Base-by-base conservation (phyloP, 1,140 invertebrate species). In the Paraescarpia echinospica region DNA sequence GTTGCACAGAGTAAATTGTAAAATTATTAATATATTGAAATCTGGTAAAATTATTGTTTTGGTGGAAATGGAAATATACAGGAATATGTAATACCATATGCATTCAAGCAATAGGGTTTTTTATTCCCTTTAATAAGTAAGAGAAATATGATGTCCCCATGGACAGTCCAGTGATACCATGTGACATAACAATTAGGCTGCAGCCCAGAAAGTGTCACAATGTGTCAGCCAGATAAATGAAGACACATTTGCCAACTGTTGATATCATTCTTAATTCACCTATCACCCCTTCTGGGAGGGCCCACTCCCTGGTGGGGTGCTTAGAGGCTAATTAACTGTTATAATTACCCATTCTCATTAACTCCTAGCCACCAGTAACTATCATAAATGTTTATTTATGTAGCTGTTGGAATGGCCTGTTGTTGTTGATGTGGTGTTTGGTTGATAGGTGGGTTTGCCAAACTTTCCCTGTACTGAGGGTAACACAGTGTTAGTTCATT, bases 291-390 rank as follows among this genome's bases (percentile, higher is more conserved):
- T 77, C 12, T 77, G 59, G 59, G 59, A 77, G 59, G 59, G 18
- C 2, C 59, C 14, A 77, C 2, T 77, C 59, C 59, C 59, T 77
- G 22, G 59, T 77, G 59, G 59, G 59, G 59, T 31, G 59, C 59
- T 77, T 77, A 77, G 2, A 77, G 59, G 14, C 12, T 77, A 77
- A 27, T 77, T 77, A 77, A 77, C 59, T 77, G 59, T 77, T 77
- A 77, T 77, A 77, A 77, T 77, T 77, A 77, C 59, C 14, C 59
- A 77, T 77, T 77, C 59, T 77, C 59, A 77, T 77, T 77, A 77
- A 77, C 59, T 27, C 59, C 14, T 12, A 27, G 59, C 59, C 4
- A 77, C 59, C 27, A 77, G 59, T 77, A 77, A 27, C 59, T 77
- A 77, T 77, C 59, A 77, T 77, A 77, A 41, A 31, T 77, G 59